A percentile compares a stretch with the other conserved stretches of the same genome.
Conservation (phyloP, 2,797 vertebrate genomes). For the Prunella strophiata region DNA sequence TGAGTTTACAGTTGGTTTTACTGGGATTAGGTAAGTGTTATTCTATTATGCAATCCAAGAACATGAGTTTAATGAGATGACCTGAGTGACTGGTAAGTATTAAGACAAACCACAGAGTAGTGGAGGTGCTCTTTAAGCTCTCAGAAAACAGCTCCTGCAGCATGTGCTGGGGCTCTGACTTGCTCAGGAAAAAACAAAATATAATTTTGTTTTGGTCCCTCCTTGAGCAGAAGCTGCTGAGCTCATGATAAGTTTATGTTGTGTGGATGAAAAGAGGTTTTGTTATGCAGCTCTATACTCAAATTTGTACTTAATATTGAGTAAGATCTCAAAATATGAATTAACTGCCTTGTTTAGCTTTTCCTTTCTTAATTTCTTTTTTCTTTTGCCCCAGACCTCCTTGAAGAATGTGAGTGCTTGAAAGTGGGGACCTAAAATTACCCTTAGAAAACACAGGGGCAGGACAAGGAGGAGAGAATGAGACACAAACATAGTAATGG, state of each 20-base stretch:
- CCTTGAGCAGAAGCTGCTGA: not conserved
- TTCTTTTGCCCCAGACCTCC: not conserved
- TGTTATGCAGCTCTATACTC: not conserved
- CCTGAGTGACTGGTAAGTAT: not conserved
- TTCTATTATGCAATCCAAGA: not conserved
- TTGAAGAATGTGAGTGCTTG: not conserved
- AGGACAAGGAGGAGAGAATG: not conserved
- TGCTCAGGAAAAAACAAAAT: not conserved
- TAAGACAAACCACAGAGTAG: not conserved
- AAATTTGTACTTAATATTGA: not conserved
- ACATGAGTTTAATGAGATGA: not conserved
- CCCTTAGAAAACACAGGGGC: not conserved
- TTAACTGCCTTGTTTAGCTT: not conserved
- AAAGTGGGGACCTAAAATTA: not conserved
- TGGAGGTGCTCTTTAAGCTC: not conserved
- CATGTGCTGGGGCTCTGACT: not conserved
- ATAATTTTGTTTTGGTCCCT: not conserved
- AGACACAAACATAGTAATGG: not conserved
- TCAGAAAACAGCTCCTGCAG: not conserved
- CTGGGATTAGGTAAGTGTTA: not conserved
- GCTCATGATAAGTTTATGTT: not conserved
- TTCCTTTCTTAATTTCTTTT: not conserved
- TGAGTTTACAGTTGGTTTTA: not conserved
- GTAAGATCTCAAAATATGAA: not conserved
- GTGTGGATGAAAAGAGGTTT: not conserved